Conservation (phyloP, 2,113 vertebrate species). For the Coturnix japonica region DNA sequence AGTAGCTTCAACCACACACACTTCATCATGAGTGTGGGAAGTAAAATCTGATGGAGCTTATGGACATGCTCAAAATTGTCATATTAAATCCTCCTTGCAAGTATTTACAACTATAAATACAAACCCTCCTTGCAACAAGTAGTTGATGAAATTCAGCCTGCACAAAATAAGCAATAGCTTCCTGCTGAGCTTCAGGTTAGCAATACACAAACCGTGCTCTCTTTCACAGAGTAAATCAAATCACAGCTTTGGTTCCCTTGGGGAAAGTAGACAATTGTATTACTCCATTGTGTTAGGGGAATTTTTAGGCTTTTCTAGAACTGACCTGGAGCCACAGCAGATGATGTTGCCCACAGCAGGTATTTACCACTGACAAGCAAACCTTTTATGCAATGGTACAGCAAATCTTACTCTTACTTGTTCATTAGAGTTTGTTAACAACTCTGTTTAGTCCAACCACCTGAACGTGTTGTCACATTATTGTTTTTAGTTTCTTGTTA, state of each 20-base stretch:
- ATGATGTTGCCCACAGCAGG: neutral
- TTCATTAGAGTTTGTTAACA: neutral
- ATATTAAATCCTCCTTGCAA: neutral
- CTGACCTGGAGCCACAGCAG: neutral
- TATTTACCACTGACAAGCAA: accelerated
- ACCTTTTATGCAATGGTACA: neutral
- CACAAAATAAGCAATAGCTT: neutral
- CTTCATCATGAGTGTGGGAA: neutral
- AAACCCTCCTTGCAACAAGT: neutral
- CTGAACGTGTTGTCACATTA: neutral
- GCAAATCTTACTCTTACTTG: neutral
- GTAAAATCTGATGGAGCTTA: neutral
- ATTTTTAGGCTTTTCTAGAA: neutral
- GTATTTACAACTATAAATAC: too few species aligned
- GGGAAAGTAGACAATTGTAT: accelerated
- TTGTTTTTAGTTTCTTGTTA: neutral
- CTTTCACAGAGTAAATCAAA: neutral
- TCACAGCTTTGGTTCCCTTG: neutral
- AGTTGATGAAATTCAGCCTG: neutral
- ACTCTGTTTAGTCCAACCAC: neutral
- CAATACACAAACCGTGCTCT: neutral
- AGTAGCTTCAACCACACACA: neutral
- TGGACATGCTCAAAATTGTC: neutral
- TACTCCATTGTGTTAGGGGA: neutral
- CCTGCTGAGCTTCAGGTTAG: neutral